Base-by-base conservation (phyloP, 1,140 invertebrate genomes). In the Hypothenemus hampei region DNA sequence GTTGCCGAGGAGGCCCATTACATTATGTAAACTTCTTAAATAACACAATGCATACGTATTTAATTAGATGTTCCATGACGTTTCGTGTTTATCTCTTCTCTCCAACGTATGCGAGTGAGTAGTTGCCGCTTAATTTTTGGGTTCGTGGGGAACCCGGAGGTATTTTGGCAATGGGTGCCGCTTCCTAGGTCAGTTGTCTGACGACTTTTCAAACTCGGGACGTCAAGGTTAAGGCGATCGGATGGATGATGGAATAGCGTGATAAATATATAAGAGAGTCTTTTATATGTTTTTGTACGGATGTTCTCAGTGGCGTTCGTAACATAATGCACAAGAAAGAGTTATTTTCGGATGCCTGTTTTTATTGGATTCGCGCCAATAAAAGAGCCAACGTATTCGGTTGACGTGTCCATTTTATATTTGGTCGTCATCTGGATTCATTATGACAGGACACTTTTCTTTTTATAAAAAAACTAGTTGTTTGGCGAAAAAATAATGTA, bases 101-200 rank as follows among this genome's bases (percentile, higher is more conserved):
- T n/a, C n/a, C n/a, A n/a, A n/a, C n/a, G n/a, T n/a, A 15, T 26
- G 18, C 31, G 46, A 20, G 31, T 13, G 33, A 35, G 15, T 33
- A 11, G 13, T 19, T 37, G 43, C 18, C 18, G 16, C 11, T 35
- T 35, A n/a, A n/a, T n/a, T n/a, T n/a, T n/a, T n/a, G n/a, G n/a
- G n/a, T n/a, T n/a, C n/a, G 15, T 13, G 24, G 23, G 48, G 37
- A 55, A 46, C 43, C 52, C 43, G 43, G 43, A 55, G 52, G 23
- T 55, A 46, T 55, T 55, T 55, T 55, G 52, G 52, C 52, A 55
- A 55, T 55, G 52, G 52, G 43, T 55, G 35, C 52, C 47, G 39
- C 36, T 55, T 47, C 43, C 52, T 55, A 55, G 52, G 52, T 47
- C 43, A 55, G 44, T 55, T 55, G 52, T 55, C 52, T 46, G 52